Evolutionary conservation across 2,888 invertebrate species (phyloP).

Genomic region (Drosophila mayaguana): DNA sequence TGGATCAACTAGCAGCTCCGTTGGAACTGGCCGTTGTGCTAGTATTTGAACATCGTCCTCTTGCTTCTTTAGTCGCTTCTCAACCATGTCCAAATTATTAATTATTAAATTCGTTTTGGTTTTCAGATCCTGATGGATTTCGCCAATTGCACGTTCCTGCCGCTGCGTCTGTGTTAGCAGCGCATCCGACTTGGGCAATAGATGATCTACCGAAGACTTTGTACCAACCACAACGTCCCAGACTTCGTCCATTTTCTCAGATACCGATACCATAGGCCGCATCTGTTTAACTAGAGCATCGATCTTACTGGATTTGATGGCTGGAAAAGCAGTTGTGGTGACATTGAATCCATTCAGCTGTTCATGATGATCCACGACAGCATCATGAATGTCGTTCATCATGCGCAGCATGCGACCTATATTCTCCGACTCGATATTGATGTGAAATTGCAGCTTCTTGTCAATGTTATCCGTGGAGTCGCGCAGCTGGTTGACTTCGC

Average conservation of each 20-base stretch:
- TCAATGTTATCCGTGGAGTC: conserved; percentile 92
- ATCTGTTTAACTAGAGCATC: conserved; percentile 93
- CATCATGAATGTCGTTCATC: conserved; percentile 93
- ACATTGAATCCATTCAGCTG: conserved; percentile 85
- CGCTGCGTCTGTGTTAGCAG: conserved; percentile 93
- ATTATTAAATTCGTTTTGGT: conserved; percentile 94
- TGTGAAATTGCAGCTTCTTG: conserved; percentile 93
- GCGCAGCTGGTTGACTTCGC: conserved; percentile 92
- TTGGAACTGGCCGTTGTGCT: conserved; percentile 91
- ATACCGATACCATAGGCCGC: conserved; percentile 93
- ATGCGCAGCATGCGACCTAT: conserved; percentile 91
- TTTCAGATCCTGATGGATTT: conserved; percentile 93
- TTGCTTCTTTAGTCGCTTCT: conserved; percentile 93
- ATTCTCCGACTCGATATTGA: conserved; percentile 93
- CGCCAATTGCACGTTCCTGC: conserved; percentile 94
- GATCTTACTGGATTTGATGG: conserved; percentile 90
- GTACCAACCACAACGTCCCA: conserved; percentile 96
- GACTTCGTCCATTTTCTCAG: conserved; percentile 96
- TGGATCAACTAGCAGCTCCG: conserved; percentile 91
- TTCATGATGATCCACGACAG: conserved; percentile 91
- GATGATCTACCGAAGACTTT: conserved; percentile 93
- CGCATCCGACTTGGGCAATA: conserved; percentile 94
- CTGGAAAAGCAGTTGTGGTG: conserved; percentile 87
- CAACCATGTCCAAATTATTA: conserved; percentile 94
- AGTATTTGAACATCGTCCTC: conserved; percentile 93